Evolutionary conservation across 2,888 invertebrate species (phyloP), one percentile per base, ranked within the genome.

Genomic region (Mechanitis mazaeus): DNA sequence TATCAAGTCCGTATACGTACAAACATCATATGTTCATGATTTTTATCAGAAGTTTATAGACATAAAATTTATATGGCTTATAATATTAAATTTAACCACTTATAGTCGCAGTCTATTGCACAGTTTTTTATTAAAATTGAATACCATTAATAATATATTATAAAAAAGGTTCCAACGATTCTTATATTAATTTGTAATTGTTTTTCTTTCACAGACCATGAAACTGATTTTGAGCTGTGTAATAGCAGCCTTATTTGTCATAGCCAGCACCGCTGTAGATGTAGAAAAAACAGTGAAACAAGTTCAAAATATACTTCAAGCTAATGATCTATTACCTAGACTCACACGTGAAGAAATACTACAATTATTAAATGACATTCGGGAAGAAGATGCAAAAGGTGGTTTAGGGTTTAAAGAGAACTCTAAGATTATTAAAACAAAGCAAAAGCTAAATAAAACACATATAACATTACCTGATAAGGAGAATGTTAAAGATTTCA

Each of bases 261-360:
- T 74, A 33, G 73, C 74, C 2, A 65, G 74, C 6, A 79, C 80
- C 46, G 84, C 84, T 55, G 81, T 91, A 3, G 90, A 91, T 67
- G 84, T 92, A 1, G 92, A 93, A 69, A 91, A 88, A 68, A 94
- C 94, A 7, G 92, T 95, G 5, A 86, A 91, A 71, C 93, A 94
- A 82, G 94, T 95, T 2, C 93, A 94, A 73, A 90, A 78, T 45
- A 91, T 94, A 70, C 82, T 95, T 7, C 86, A 91, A 71, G 80
- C 89, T 3, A 92, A 94, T 76, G 85, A 92, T 3, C 85, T 86
- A n/a, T 77, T 94, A 56, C 94, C 94, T 1, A 86, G 93, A 64
- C 79, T 94, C 35, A 91, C 91, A 0, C 84, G 93, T 71, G 91
- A 92, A 7, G 93, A 95, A 75, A 94, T 94, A 64, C 78, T 94